phyloP scores from a whole-genome alignment of 2,797 vertebrate genomes.

The Ficedula albicollis region DNA sequence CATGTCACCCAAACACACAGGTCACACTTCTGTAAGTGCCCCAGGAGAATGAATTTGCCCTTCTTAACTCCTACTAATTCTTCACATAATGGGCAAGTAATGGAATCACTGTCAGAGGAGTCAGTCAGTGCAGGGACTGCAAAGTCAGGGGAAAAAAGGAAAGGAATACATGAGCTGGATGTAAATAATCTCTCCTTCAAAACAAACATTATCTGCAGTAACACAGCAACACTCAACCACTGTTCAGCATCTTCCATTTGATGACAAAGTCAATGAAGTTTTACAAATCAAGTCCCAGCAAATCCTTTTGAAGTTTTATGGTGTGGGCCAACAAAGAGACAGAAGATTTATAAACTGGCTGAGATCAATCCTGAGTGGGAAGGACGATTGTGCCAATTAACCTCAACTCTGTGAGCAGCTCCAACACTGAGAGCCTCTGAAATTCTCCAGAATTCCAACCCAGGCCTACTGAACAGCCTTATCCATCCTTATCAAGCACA shows the following conservation, averaged over 20 bases:
- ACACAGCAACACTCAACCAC: neutral
- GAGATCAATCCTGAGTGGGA: neutral
- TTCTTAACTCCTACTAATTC: neutral
- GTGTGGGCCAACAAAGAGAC: neutral
- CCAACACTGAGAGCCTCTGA: neutral
- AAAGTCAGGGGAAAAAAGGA: neutral
- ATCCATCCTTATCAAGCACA: neutral
- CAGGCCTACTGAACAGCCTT: neutral
- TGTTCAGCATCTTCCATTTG: neutral
- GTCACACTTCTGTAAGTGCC: neutral
- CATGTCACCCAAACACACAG: neutral
- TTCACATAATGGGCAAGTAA: neutral
- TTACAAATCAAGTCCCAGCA: neutral
- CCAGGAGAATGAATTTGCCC: neutral
- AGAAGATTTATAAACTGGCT: neutral
- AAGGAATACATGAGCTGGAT: neutral
- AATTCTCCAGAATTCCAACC: neutral
- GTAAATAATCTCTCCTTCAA: neutral
- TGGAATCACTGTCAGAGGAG: fast-evolving
- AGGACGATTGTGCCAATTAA: neutral
- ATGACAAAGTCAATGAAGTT: neutral
- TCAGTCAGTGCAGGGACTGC: neutral
- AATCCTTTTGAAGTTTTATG: neutral
- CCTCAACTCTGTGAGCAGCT: neutral
- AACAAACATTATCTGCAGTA: neutral